These are phyloP conservation scores for Xestia ashworthii DNA, from an alignment of 2,888 invertebrate genomes.

Conservation along the genomic window DNA sequence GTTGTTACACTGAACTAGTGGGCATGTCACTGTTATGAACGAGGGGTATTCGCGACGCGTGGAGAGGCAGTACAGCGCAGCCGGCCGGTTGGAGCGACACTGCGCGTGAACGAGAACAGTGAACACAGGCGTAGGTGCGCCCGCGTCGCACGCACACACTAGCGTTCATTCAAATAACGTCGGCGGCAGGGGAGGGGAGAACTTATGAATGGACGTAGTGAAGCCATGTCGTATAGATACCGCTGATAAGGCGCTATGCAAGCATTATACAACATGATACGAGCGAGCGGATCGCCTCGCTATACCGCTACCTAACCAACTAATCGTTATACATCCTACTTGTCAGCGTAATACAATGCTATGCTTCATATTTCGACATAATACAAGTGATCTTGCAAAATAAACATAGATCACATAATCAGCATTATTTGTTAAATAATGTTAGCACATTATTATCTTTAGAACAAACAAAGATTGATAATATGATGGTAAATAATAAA, in stretches of 20 bases:
- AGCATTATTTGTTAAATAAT: constrained; percentile 9
- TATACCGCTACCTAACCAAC: constrained; percentile 67
- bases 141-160: constrained; percentile 83
- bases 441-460: constrained; percentile 7
- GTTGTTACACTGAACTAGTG: constrained; percentile 82
- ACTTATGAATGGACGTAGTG: constrained; percentile 91
- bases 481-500: constrained; percentile 47
- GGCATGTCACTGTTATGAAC: constrained; percentile 82
- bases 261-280: constrained; percentile 82
- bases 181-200: constrained; percentile 77
- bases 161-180: constrained; percentile 83
- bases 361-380: constrained; percentile 67
- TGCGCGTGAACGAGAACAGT: too few relatives aligned
- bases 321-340: constrained; percentile 64
- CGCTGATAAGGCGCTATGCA: constrained; percentile 85
- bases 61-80: constrained; percentile 70
- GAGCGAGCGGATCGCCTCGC: constrained; percentile 65
- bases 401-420: constrained; percentile 63
- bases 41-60: constrained; percentile 73
- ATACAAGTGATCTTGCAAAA: constrained; percentile 65
- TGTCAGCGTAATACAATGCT: constrained; percentile 72
- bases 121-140: constrained; percentile 79
- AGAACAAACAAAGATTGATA: constrained; percentile 4
- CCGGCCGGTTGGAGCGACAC: constrained; percentile 82
- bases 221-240: constrained; percentile 83